Conservation (phyloP, 2,113 vertebrate genomes). For the Panthera leo region DNA sequence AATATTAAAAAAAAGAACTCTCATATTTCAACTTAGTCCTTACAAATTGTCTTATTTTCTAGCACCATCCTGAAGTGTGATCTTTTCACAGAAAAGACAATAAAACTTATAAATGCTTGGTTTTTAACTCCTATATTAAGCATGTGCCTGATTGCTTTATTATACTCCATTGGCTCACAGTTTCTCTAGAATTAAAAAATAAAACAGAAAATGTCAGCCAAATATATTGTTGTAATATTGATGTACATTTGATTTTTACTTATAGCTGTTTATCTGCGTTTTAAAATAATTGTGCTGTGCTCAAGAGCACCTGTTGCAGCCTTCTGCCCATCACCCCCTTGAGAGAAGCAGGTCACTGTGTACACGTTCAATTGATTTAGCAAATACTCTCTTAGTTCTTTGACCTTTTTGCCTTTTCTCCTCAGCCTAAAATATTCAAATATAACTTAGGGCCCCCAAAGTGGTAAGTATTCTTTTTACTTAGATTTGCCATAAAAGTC, state of each 20-base stretch:
- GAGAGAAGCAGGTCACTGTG: conserved; percentile 7
- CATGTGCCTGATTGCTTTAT: not conserved
- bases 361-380: not conserved
- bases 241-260: not conserved
- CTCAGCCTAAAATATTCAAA: conserved; percentile 24
- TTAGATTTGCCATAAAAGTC: conserved; percentile 27
- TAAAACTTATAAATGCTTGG: not conserved
- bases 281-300: not conserved
- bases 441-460: not conserved
- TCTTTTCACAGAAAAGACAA: not conserved
- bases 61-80: not conserved
- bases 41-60: not conserved
- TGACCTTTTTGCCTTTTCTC: conserved; percentile 45
- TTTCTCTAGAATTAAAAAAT: not conserved
- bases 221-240: not conserved
- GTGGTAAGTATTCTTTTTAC: not conserved
- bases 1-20: not conserved
- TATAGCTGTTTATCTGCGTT: conserved; percentile 21
- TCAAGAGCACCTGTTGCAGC: not conserved
- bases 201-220: not conserved
- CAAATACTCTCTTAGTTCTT: not conserved
- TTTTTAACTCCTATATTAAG: not conserved
- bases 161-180: not conserved
- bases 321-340: not conserved
- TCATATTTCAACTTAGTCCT: not conserved